Base-by-base conservation (phyloP, 2,113 vertebrate genomes). In the Polyodon spathula region DNA sequence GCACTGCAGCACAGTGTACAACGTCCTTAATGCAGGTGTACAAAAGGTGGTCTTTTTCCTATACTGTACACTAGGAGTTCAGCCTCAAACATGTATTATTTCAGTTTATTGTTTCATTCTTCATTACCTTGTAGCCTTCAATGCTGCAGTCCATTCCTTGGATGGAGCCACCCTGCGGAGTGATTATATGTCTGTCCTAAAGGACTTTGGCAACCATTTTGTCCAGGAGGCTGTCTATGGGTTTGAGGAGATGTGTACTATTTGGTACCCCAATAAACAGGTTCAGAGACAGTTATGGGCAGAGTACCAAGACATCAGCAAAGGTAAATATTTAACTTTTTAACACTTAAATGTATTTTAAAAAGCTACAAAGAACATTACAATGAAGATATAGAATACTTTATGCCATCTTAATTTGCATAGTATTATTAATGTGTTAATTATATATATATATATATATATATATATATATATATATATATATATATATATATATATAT, bases 221-320 rank as follows among this genome's bases (percentile, higher is more conserved):
- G 91, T 97, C 62, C 94, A 98, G 67, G 96, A 99, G 77, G 95
- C 96, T 0, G 73, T 96, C 54, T 99, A 98, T 0, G 96, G 96
- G 64, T 99, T 97, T n/a, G 91, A 98, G 81, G 93, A 97, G 76
- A 90, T 91, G 74, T 99, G 96, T 64, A 93, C 90, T 72, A 97
- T 99, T 78, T 98, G 95, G 95, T 99, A 98, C 75, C 94, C 96
- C 73, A 98, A 96, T 75, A 95, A 90, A 54, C 94, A 96, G 79
- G 92, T 97, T 62, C 96, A 98, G 81, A 82, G 89, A 40, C 89
- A 97, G 81, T 89, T 98, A 74, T 98, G 96, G 96, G 74, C 97
- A 59, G 95, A 99, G 68, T 99, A 97, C n/a, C 94, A 99, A 80
- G 95, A 98, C 72, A 98, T 98, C 69, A 97, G 93, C 82, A 98